Evolutionary conservation across 2,113 vertebrate species (phyloP), one percentile per base, ranked within the genome.

Genomic region (Xenotilapia caudafasciata): DNA sequence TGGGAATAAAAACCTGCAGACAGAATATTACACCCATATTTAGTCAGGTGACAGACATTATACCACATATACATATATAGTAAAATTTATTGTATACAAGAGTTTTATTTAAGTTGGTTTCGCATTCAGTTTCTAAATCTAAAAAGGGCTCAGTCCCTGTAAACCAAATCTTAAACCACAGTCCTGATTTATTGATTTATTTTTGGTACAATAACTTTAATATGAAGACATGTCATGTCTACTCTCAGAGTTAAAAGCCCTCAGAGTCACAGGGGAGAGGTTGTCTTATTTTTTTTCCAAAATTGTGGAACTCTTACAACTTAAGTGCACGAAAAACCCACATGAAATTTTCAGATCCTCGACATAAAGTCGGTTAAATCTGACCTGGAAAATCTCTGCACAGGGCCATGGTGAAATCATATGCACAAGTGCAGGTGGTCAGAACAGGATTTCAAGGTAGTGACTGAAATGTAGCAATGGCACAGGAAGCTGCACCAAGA

Each of bases 1-100:
- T 80, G 98, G 98, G 94, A 99, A 99, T 82, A 99, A 94, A 96
- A 99, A 99, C 93, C 99, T 99, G 93, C 82, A 90, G 38, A 2
- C 7, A 81, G 42, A 35, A 55, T 17, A 51, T 60, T 49, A 1
- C 15, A 8, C 5, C 4, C 10, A 38, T 77, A 31, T 49, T 77
- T 77, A 77, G 26, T 49, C 10, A 49, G 9, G 42, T 47, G 42
- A 19, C 40, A 47, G 14, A 73, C 14, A 28, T 17, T 45, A 73
- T 28, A 73, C 15, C 40, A 45, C 13, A 73, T 5, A 5, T 2
- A 21, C 35, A 70, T 70, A 23, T 42, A 23, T 15, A 26, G 38
- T 70, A 15, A 26, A 42, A 26, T 14, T 1, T 70, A 6, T 42
- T 70, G 8, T 42, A 70, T 2, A 45, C 1, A 68, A 40, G 33